These are phyloP conservation scores for Spongia lamella DNA, from an alignment of 37 sponge, comb jelly and placozoan genomes.

Conservation along the genomic window DNA sequence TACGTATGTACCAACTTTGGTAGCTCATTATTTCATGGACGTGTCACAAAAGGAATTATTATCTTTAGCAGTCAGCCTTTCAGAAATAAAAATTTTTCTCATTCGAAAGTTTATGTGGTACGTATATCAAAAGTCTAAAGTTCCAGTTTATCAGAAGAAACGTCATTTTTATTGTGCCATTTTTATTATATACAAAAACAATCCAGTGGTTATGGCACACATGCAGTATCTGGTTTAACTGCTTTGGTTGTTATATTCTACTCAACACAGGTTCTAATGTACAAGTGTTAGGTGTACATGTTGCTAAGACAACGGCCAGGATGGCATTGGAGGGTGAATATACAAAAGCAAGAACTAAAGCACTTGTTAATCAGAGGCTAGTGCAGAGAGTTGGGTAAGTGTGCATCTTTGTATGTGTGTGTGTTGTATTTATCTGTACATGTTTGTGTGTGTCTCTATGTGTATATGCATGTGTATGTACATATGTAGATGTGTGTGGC, in stretches of 20 bases:
- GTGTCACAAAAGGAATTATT: background rate
- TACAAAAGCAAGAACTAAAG: slow-evolving; percentile 59
- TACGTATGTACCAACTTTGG: too few relatives aligned
- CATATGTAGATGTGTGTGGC: background rate
- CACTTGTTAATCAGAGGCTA: slow-evolving; percentile 61
- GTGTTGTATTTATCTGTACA: background rate
- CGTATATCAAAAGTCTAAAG: too few relatives aligned
- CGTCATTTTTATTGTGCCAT: too few relatives aligned
- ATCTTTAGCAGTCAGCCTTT: too few relatives aligned
- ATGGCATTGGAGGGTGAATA: slow-evolving; percentile 83
- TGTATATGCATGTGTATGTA: background rate
- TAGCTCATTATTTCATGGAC: too few relatives aligned
- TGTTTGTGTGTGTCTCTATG: background rate
- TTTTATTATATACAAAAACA: too few relatives aligned
- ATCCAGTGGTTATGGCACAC: too few relatives aligned
- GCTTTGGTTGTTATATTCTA: too few relatives aligned
- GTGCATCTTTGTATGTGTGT: slow-evolving; percentile 27
- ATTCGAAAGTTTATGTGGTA: too few relatives aligned
- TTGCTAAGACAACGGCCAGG: slow-evolving; percentile 62
- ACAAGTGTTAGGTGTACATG: slow-evolving; percentile 71
- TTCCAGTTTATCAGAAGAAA: too few relatives aligned
- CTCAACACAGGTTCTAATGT: slow-evolving; percentile 43
- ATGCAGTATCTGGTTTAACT: too few relatives aligned
- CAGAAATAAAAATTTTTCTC: too few relatives aligned
- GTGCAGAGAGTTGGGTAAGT: slow-evolving; percentile 66